These are phyloP conservation scores for Muntiacus muntjak DNA, from an alignment of 2,113 vertebrate species.

Conservation along the genomic window DNA sequence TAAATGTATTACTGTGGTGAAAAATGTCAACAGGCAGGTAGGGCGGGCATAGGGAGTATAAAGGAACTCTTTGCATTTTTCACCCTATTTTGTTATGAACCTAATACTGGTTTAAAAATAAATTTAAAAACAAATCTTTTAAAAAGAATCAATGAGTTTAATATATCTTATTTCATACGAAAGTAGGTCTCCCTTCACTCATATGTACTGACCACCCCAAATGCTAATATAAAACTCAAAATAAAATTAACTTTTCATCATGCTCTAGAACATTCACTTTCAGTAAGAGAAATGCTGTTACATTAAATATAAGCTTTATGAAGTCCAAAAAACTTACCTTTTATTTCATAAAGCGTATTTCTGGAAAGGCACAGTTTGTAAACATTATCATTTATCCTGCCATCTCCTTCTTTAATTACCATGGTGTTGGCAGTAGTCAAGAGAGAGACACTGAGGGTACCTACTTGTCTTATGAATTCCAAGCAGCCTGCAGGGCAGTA, in stretches of 20 bases:
- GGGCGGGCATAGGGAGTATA: background rate
- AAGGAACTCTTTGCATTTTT: background rate
- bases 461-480: background rate
- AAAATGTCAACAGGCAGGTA: background rate
- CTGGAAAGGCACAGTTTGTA: background rate
- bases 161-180: background rate
- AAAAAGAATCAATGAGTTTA: background rate
- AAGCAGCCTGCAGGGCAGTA: background rate
- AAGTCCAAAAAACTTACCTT: background rate
- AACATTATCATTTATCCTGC: background rate
- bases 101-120: background rate
- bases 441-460: background rate
- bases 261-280: background rate
- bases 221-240: background rate
- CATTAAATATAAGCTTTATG: background rate
- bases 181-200: background rate
- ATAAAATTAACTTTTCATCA: background rate
- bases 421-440: background rate
- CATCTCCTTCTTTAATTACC: background rate
- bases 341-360: background rate
- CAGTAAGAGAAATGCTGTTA: background rate
- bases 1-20: background rate
- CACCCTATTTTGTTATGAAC: background rate
- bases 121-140: background rate
- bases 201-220: background rate